These are phyloP conservation scores for Chrysopa pallens DNA, from an alignment of 1,140 invertebrate species.

Conservation along the genomic window DNA sequence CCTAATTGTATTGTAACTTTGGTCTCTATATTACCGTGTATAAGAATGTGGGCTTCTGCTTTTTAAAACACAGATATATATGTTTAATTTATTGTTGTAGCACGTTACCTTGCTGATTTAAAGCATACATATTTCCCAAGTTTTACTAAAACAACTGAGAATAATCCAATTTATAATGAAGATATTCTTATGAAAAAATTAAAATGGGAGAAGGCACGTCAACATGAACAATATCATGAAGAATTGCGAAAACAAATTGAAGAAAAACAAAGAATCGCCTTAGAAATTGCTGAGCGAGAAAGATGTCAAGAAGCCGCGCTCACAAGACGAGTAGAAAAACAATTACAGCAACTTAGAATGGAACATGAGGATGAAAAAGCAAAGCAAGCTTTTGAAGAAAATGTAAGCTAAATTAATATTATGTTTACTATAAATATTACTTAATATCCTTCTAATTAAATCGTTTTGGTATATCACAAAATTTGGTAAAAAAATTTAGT, in stretches of 20 bases:
- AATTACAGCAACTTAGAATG: slow-evolving; percentile 27
- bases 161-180: not conserved
- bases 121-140: slow-evolving; percentile 15
- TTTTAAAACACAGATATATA: no score
- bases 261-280: slow-evolving; percentile 17
- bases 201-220: not conserved
- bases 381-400: not conserved
- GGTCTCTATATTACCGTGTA: no score
- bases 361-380: slow-evolving; percentile 25
- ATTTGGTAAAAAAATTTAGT: no score
- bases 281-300: slow-evolving; percentile 19
- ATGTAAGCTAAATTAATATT: not conserved
- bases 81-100: slow-evolving; percentile 8
- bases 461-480: no score
- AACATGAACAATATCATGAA: slow-evolving; percentile 16
- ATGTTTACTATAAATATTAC: not conserved
- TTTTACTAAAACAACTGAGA: slow-evolving; percentile 2
- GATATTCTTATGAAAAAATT: not conserved
- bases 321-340: slow-evolving; percentile 31
- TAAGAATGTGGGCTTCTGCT: no score
- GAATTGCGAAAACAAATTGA: slow-evolving; percentile 20
- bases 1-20: no score
- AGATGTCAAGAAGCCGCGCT: slow-evolving; percentile 25
- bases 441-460: slow-evolving; percentile 1
- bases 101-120: slow-evolving; percentile 13